A percentile compares a stretch with the other conserved stretches of the same genome.
Evolutionary conservation across 2,797 vertebrate genomes (phyloP).

Genomic region (Enteromius fasciolatus): DNA sequence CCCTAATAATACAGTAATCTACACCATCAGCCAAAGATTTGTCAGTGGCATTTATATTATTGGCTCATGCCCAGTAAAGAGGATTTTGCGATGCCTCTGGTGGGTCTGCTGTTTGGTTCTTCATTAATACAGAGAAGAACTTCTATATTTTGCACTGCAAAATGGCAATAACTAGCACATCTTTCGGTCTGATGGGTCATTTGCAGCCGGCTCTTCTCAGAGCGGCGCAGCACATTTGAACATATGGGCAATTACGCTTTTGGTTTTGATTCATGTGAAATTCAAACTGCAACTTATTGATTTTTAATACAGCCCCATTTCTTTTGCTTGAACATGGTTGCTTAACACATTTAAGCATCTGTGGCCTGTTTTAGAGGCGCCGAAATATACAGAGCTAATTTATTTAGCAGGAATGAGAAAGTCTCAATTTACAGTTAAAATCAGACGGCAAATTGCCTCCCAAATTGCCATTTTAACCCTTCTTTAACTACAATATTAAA

Average conservation of each 20-base stretch:
- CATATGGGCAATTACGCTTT: neutral
- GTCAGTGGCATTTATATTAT: neutral
- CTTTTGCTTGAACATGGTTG: neutral
- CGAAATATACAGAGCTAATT: neutral
- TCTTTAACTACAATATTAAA: constrained; percentile 3
- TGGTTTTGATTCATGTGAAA: neutral
- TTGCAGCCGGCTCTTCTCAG: neutral
- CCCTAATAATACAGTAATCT: neutral
- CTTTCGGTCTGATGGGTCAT: neutral
- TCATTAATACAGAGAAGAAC: neutral
- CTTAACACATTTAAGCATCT: neutral
- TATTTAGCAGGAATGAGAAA: neutral
- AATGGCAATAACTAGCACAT: neutral
- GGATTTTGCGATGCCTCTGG: neutral
- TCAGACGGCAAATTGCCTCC: neutral
- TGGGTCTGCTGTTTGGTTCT: neutral
- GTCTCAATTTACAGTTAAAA: neutral
- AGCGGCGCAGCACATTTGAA: neutral
- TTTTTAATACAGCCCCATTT: neutral
- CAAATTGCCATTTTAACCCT: neutral
- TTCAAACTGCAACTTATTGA: neutral
- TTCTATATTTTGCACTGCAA: neutral
- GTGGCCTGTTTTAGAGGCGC: neutral
- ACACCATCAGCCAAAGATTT: neutral
- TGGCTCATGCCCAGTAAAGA: neutral